A percentile compares a stretch with the other conserved stretches of the same genome.
Evolutionary conservation across 2,888 invertebrate genomes (phyloP).

Genomic region (Dasypogon diadema): DNA sequence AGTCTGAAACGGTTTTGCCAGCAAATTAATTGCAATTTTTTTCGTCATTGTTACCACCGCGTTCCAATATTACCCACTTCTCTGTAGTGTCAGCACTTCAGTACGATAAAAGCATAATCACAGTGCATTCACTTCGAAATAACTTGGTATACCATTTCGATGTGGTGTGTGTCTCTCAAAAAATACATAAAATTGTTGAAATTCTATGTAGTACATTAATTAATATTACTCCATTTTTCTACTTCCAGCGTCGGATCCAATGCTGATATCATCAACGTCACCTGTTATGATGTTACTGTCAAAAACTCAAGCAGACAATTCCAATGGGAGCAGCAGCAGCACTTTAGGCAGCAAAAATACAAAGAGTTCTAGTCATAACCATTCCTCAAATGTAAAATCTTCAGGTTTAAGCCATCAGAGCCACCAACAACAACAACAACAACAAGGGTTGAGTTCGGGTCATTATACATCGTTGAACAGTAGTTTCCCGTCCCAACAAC

Average conservation of each 20-base stretch:
- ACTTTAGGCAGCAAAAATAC: neutral
- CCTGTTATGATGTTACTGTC: conserved; percentile 37
- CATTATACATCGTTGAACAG: conserved; percentile 37
- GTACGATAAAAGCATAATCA: neutral
- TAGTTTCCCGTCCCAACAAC: conserved; percentile 10
- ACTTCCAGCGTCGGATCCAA: conserved; percentile 3
- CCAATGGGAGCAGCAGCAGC: neutral
- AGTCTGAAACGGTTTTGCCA: neutral
- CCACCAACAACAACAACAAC: neutral
- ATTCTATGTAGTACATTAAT: conserved; percentile 3
- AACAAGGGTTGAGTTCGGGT: conserved; percentile 10
- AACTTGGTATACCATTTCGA: neutral
- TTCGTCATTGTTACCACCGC: neutral
- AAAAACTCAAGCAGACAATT: conserved; percentile 5
- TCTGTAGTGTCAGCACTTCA: neutral
- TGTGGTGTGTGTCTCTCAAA: neutral
- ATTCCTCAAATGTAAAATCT: conserved; percentile 10
- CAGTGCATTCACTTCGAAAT: conserved; percentile 20
- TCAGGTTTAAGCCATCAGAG: neutral
- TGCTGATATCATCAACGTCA: conserved; percentile 11
- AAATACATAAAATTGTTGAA: neutral
- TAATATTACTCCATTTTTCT: conserved; percentile 14
- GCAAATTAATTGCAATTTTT: neutral
- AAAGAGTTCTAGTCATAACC: conserved; percentile 28
- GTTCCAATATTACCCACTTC: neutral